phyloP scores from a whole-genome alignment of 2,113 vertebrate species.

The Xiphias gladius region DNA sequence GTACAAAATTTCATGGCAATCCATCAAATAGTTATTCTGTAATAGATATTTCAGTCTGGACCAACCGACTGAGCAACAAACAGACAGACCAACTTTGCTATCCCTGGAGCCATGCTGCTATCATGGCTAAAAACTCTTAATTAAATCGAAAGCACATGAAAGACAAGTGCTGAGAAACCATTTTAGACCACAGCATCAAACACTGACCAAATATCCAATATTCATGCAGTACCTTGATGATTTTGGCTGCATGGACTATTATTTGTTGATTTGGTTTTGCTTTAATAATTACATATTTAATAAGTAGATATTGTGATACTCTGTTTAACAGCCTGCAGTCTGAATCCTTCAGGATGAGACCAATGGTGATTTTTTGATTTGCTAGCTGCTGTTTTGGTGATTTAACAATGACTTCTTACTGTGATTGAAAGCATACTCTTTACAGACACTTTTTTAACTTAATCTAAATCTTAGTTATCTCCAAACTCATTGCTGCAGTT shows the following conservation, averaged over 20 bases:
- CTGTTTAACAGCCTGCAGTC: neutral
- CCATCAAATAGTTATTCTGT: neutral
- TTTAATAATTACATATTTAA: too few relatives aligned
- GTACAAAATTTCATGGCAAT: neutral
- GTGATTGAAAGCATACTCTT: neutral
- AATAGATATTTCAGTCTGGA: neutral
- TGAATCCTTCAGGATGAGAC: constrained; percentile 1
- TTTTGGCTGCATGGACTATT: neutral
- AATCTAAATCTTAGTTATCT: neutral
- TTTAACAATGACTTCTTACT: neutral
- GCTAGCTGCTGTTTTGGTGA: neutral
- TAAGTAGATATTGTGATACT: neutral
- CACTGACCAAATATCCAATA: neutral
- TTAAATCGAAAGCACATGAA: neutral
- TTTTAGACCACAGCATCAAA: neutral
- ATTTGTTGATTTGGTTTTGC: neutral
- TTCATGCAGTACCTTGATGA: neutral
- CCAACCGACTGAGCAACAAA: neutral
- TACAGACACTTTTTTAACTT: neutral
- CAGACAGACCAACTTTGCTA: neutral
- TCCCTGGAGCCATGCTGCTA: neutral
- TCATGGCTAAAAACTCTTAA: neutral
- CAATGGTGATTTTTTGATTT: neutral
- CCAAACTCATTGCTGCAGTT: neutral
- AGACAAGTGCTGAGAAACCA: neutral